phyloP scores from a whole-genome alignment of 1,140 invertebrate genomes.

The Sitodiplosis mosellana region DNA sequence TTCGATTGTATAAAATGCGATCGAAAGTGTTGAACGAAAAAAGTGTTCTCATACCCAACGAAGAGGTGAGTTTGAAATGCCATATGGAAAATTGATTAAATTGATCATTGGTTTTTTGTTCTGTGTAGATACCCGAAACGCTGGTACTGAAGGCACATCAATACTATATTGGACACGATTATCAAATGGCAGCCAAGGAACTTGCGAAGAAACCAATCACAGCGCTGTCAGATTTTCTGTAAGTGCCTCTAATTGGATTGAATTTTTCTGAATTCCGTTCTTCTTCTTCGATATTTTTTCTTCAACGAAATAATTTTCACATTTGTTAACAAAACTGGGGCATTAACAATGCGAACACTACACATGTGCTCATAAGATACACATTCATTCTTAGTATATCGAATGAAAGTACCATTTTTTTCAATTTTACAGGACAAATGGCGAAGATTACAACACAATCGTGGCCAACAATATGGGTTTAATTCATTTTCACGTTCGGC shows the following conservation, averaged over 20 bases:
- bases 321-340: no score
- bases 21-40: conserved; percentile 31
- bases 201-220: conserved; percentile 28
- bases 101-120: conserved; percentile 27
- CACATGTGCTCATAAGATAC: no score
- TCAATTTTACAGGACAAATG: conserved; percentile 14
- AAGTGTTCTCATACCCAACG: conserved; percentile 26
- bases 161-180: conserved; percentile 33
- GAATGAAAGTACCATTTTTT: no score
- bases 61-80: conserved; percentile 12
- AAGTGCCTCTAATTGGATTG: conserved; percentile 4
- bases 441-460: conserved; percentile 27
- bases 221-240: background rate
- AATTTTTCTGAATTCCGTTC: no score
- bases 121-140: conserved; percentile 17
- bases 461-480: conserved; percentile 83
- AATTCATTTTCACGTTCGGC: conserved; percentile 68
- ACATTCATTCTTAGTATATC: no score
- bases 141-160: conserved; percentile 31
- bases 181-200: conserved; percentile 31
- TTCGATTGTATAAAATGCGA: conserved; percentile 28
- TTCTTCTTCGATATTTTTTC: no score
- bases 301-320: no score
- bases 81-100: conserved; percentile 13
- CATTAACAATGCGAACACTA: no score